Evolutionary conservation across 53 echinoderm and acorn worm genomes (phyloP).

Genomic region (Apostichopus leukothele): DNA sequence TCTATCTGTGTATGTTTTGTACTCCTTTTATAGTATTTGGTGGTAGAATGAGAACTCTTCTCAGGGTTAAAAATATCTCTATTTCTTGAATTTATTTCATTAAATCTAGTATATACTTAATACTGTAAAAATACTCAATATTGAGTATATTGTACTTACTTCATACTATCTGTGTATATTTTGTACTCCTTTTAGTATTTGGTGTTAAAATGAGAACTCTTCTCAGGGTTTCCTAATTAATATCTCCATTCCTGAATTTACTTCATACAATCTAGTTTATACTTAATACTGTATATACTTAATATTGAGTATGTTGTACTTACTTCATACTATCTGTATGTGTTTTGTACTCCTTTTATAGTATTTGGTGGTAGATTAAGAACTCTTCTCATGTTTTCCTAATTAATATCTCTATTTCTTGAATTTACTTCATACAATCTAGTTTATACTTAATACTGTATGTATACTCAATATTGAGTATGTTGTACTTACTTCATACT

Average conservation of each 20-base stretch:
- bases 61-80: background rate
- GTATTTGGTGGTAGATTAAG: slow-evolving; percentile 95
- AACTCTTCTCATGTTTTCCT: slow-evolving; percentile 91
- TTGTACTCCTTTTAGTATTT: slow-evolving; percentile 96
- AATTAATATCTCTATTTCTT: too few relatives aligned
- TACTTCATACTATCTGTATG: slow-evolving; percentile 97
- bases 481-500: slow-evolving; percentile 79
- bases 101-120: too few relatives aligned
- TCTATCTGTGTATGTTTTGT: slow-evolving; percentile 94
- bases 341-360: slow-evolving; percentile 96
- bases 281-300: slow-evolving; percentile 20
- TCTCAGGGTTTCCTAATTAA: slow-evolving; percentile 5
- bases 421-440: too few relatives aligned
- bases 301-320: slow-evolving; percentile 20
- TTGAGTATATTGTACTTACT: slow-evolving; percentile 55
- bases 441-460: too few relatives aligned
- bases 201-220: slow-evolving; percentile 91
- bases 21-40: slow-evolving; percentile 96
- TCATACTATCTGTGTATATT: slow-evolving; percentile 90
- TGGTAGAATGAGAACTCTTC: slow-evolving; percentile 88
- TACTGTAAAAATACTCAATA: slow-evolving; percentile 40
- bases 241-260: too few relatives aligned
- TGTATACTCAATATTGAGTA: slow-evolving; percentile 43
- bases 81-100: too few relatives aligned
- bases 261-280: too few relatives aligned